Base-by-base conservation (phyloP, 1,140 invertebrate species). In the Himalopsyche phryganea region DNA sequence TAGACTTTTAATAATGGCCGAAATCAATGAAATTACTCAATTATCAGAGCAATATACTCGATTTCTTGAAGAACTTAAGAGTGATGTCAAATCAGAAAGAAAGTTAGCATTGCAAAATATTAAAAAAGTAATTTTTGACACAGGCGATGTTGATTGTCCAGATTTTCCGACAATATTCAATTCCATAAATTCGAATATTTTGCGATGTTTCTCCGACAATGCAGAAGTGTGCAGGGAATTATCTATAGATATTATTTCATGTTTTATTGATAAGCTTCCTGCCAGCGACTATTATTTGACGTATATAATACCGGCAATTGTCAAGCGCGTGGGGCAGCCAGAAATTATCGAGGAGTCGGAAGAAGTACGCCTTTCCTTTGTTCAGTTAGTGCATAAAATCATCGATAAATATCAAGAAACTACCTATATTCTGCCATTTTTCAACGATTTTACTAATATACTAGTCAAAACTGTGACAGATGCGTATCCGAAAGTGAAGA, bases 261-360 rank as follows among this genome's bases (percentile, higher is more conserved):
- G 70, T 46, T 77, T 77, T 36, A 68, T 77, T 13, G 67, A 74
- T 19, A 66, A 63, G 9, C 63, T 76, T 11, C 77, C 80, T 1
- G 66, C 77, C 0, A 78, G 83, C 65, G 87, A 89, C 56, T 86
- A 85, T 48, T 84, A 88, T 67, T 75, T 94, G 32, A 82, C 85
- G 0, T 86, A 88, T 58, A 74, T 93, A n/a, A 79, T 94, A 13
- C 87, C 91, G 9, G 81, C 87, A 9, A 69, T 94, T 41, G 81
- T 83, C 1, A 85, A 87, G 65, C 81, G 92, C 60, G 81, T 95
- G 55, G 90, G 89, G 1, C 83, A 83, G 14, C n/a, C 84, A 41
- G 90, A 93, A 67, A 81, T 89, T 6, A 73, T 88, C 2, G 92
- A 95, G 74, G 75, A 83, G 23, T 93, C 90, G 7, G 94, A 96